Evolutionary conservation across 2,113 vertebrate genomes (phyloP), one percentile per base, ranked within the genome.

Genomic region (Perca flavescens): DNA sequence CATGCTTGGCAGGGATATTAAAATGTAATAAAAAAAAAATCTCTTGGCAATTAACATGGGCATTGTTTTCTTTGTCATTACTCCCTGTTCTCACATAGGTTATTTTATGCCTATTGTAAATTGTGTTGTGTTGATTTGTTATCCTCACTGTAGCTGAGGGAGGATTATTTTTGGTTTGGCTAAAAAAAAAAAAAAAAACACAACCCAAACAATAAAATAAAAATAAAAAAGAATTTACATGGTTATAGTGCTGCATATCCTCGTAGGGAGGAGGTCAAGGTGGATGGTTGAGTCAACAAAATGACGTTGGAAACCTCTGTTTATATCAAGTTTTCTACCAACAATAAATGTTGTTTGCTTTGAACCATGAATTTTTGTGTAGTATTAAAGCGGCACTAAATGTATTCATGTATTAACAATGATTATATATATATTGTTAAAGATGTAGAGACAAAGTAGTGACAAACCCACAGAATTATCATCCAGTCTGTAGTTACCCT

Each of bases 1-100:
- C 66, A 79, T 74, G 60, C 77, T 67, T 65, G 52, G 67, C 69
- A 49, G 61, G 71, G 65, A 68, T 78, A 87, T 84, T 74, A 46
- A 85, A 89, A 68, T 65, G 46, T 62, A 86, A 91, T 75, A 43
- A 73, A 83, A 88, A 86, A 82, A 87, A 86, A 82, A 87, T 80
- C 63, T 66, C 67, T 79, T 83, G 56, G 66, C 69, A 83, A 56
- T 82, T 81, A 69, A 77, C 62, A 6, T 40, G n/a, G 34, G 25
- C 34, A 46, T 73, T 67, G 56, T 80, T 83, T 69, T 73, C 46
- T 69, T 58, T 40, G 47, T 60, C 40, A n/a, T 77, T 40, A 25
- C 9, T 56, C 47, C 8, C 31, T 14, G 6, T 74, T 68, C 17
- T 82, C 14, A 47, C 56, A 3, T 6, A 43, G 16, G 13, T 62